phyloP scores from a whole-genome alignment of 2,797 vertebrate species.

The Catostomus latipinnis region DNA sequence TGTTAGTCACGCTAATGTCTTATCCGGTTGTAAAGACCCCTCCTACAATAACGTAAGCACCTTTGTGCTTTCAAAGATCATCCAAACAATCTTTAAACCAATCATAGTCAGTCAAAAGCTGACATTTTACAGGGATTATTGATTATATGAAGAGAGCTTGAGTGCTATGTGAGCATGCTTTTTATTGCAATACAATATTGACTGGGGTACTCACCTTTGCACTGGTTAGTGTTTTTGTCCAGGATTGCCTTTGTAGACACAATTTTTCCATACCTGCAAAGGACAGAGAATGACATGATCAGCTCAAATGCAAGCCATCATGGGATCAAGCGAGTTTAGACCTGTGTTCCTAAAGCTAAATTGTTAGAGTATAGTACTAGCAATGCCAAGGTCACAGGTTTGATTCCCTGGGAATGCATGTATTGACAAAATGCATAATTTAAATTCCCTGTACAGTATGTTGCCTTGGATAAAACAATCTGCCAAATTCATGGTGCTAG shows the following conservation, averaged over 20 bases:
- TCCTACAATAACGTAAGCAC: conserved; percentile 41
- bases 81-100: conserved; percentile 42
- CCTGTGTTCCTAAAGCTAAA: no score
- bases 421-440: no score
- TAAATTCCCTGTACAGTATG: no score
- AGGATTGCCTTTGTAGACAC: conserved; percentile 99
- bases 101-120: conserved; percentile 20
- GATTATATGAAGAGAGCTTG: conserved; percentile 14
- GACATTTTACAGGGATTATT: conserved; percentile 9
- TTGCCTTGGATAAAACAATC: no score
- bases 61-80: conserved; percentile 50
- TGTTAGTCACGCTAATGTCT: conserved; percentile 71
- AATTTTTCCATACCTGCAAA: conserved; percentile 95
- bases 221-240: conserved; percentile 99
- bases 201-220: conserved; percentile 88
- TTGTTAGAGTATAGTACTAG: no score
- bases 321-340: no score
- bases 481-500: no score
- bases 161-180: not conserved
- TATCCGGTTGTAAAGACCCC: conserved; percentile 69
- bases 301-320: conserved; percentile 17
- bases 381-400: no score
- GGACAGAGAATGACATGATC: conserved; percentile 49
- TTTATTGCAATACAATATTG: conserved; percentile 29
- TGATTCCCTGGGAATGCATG: no score